Conservation (phyloP, 2,113 vertebrate species). For the Chloroceryle aenea region DNA sequence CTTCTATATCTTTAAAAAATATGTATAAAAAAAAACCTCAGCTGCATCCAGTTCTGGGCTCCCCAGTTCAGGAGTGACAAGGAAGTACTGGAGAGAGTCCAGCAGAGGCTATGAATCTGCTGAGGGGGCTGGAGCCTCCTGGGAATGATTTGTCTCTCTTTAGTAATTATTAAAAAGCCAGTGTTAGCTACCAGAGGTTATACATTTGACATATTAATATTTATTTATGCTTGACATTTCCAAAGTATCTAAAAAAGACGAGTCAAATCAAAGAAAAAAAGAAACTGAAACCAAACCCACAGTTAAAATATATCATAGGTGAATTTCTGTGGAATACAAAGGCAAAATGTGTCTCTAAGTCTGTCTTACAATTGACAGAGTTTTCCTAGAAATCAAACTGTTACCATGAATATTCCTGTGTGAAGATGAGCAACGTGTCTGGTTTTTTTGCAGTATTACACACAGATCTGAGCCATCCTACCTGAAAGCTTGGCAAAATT, state of each 20-base stretch:
- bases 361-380: not conserved
- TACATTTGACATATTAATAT: not conserved
- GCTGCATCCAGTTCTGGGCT: too few relatives aligned
- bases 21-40: too few relatives aligned
- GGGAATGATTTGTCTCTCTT: slow-evolving; percentile 23
- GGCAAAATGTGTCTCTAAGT: not conserved
- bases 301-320: not conserved
- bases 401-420: not conserved
- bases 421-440: not conserved
- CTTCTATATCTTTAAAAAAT: not conserved
- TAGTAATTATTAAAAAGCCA: slow-evolving; percentile 22
- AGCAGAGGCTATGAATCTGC: too few relatives aligned
- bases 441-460: not conserved
- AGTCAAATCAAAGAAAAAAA: not conserved
- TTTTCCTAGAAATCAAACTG: slow-evolving; percentile 23
- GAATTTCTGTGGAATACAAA: not conserved
- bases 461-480: not conserved
- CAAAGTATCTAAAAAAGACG: not conserved
- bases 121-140: too few relatives aligned
- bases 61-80: too few relatives aligned
- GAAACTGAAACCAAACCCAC: not conserved
- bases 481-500: not conserved
- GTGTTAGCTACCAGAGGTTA: not conserved
- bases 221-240: not conserved
- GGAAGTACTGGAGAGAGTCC: too few relatives aligned